Conservation (phyloP, 2,888 invertebrate species). For the Leucophenga montana region DNA sequence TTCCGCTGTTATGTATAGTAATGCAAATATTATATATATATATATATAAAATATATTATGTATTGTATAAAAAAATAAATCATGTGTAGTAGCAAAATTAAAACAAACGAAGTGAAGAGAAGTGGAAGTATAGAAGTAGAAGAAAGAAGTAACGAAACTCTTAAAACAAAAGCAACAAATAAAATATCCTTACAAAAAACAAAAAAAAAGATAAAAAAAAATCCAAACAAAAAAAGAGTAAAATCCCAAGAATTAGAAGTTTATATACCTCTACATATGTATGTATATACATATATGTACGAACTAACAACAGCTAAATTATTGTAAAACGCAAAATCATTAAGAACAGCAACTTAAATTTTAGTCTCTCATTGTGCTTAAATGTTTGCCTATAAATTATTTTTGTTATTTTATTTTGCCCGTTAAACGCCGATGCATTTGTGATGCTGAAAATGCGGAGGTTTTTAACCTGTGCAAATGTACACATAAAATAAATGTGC, state of each 20-base stretch:
- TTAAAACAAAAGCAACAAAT: too few species aligned
- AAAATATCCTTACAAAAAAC: conserved; percentile 31
- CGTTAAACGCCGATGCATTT: conserved; percentile 65
- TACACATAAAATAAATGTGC: conserved; percentile 15
- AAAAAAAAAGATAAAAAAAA: conserved; percentile 46
- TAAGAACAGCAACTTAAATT: conserved; percentile 1
- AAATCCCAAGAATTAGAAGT: conserved; percentile 68
- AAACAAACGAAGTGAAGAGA: conserved; percentile 60
- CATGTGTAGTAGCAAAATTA: conserved; percentile 68
- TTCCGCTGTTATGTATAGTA: conserved; percentile 72
- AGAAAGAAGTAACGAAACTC: conserved; percentile 32
- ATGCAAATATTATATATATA: conserved; percentile 68
- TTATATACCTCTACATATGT: conserved; percentile 42
- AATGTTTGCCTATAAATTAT: neutral
- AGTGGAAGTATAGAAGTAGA: conserved; percentile 34
- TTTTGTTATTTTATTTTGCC: conserved; percentile 35
- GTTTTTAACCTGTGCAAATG: conserved; percentile 55
- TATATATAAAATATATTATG: conserved; percentile 65
- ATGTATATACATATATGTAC: conserved; percentile 36
- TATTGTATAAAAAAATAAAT: conserved; percentile 65
- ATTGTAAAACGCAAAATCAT: conserved; percentile 25
- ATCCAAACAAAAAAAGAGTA: conserved; percentile 61
- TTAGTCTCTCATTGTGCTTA: neutral
- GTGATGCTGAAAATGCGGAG: conserved; percentile 70
- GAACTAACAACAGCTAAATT: conserved; percentile 27